Conservation (phyloP, 2,888 invertebrate genomes). For the Brenthis ino region DNA sequence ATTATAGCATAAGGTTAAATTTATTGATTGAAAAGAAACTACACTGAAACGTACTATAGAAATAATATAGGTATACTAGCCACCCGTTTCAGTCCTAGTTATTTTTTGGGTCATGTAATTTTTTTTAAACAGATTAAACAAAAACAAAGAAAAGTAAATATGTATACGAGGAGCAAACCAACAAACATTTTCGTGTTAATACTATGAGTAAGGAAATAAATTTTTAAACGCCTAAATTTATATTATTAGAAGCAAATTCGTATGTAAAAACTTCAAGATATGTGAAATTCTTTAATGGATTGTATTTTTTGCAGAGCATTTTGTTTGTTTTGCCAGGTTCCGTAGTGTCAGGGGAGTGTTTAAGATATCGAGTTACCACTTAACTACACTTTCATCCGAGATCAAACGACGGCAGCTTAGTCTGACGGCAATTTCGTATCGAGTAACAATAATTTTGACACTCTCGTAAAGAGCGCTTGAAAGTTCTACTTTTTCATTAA, state of each 20-base stretch:
- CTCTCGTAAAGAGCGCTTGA: background rate
- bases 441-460: conserved; percentile 26
- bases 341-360: conserved; percentile 54
- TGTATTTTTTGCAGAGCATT: conserved; percentile 51
- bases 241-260: background rate
- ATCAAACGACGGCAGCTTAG: conserved; percentile 40
- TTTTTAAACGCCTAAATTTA: too few relatives aligned
- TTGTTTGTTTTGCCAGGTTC: conserved; percentile 79
- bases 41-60: too few relatives aligned
- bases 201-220: too few relatives aligned
- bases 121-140: too few relatives aligned
- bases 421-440: conserved; percentile 40
- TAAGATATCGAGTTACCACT: conserved; percentile 70
- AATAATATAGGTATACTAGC: too few relatives aligned
- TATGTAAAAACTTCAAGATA: background rate
- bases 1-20: too few relatives aligned
- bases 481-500: conserved; percentile 1
- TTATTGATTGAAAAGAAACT: too few relatives aligned
- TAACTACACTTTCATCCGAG: conserved; percentile 43
- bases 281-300: conserved; percentile 17
- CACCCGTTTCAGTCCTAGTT: too few relatives aligned
- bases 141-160: too few relatives aligned
- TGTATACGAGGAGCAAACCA: too few relatives aligned
- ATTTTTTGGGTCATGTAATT: too few relatives aligned
- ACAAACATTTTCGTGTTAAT: too few relatives aligned